Base-by-base conservation (phyloP, 2,888 invertebrate genomes). In the Apantesis nais region DNA sequence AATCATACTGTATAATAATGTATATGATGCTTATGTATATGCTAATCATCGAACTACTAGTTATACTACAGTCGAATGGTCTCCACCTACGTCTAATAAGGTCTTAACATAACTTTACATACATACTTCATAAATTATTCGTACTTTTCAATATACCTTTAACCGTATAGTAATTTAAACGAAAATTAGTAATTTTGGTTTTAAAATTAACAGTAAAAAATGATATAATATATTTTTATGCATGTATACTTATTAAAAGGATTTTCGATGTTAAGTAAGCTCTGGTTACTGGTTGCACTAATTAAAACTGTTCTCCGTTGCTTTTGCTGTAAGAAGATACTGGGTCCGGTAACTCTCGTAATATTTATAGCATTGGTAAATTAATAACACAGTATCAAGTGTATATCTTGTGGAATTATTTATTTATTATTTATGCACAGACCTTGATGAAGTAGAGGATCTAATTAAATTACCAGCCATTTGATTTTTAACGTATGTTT, bases 281-380 rank as follows among this genome's bases (percentile, higher is more conserved):
- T 67, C 48, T 19, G 19, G 70, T 76, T 76, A 74, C 72, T 66
- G 70, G 75, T 74, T 79, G 73, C 76, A 78, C 83, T 88, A 86
- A 88, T 88, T 85, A 86, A 85, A 79, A 73, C 76, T 66, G 70
- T 70, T 74, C 74, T 74, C 74, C 64, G 72, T 77, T 80, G 72
- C 74, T 77, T 80, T 74, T 77, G 79, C 83, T 89, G 85, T 86
- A 84, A 86, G 83, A 79, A 75, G 79, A 83, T 77, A 74, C 75
- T 72, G 68, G 34, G 39, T 34, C 75, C 55, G 65, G 68, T 75
- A 75, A 72, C 72, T 77, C 78, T 71, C 66, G 78, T 74, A 77
- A 68, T 84, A 86, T 86, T 84, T 83, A 85, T 81, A 71, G 79
- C 74, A 75, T 75, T 81, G 74, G 81, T 83, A 80, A 83, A 81